Conservation (phyloP, 2,113 vertebrate species). For the Paramisgurnus dabryanus region DNA sequence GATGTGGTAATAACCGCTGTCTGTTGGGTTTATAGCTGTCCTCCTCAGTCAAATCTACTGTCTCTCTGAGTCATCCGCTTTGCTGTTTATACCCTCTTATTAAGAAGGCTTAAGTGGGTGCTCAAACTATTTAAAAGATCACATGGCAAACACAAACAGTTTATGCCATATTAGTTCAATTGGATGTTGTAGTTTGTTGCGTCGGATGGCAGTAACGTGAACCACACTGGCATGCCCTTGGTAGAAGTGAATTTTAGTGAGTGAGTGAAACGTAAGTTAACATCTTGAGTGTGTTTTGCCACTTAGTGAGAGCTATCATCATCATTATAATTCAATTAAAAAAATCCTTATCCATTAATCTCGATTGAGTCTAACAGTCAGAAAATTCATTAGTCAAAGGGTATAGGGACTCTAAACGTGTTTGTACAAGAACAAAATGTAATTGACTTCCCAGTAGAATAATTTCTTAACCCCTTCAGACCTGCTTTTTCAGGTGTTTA, state of each 20-base stretch:
- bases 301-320: not conserved
- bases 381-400: not conserved
- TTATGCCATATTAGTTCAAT: slow-evolving; percentile 35
- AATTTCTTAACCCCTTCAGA: not conserved
- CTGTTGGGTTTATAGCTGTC: slow-evolving; percentile 1
- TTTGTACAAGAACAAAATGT: not conserved
- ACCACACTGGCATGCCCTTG: slow-evolving; percentile 29
- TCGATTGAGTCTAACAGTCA: not conserved
- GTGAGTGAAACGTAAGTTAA: slow-evolving; percentile 42
- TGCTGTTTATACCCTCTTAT: slow-evolving; percentile 9
- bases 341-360: not conserved
- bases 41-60: not conserved
- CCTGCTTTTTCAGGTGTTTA: too few relatives aligned
- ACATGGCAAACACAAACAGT: slow-evolving; percentile 27
- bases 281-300: slow-evolving; percentile 34
- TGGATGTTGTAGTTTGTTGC: slow-evolving; percentile 31
- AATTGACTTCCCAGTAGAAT: not conserved
- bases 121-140: slow-evolving; percentile 24
- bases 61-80: slow-evolving; percentile 14
- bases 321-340: not conserved
- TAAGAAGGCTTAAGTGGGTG: slow-evolving; percentile 16
- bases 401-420: too few relatives aligned
- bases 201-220: slow-evolving; percentile 31
- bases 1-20: slow-evolving; percentile 2
- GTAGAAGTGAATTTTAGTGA: slow-evolving; percentile 24